Percentiles rank a stretch among this genome's conserved stretches.
Evolutionary conservation across 1,140 invertebrate species (phyloP).

Genomic region (Camponotus pennsylvanicus): DNA sequence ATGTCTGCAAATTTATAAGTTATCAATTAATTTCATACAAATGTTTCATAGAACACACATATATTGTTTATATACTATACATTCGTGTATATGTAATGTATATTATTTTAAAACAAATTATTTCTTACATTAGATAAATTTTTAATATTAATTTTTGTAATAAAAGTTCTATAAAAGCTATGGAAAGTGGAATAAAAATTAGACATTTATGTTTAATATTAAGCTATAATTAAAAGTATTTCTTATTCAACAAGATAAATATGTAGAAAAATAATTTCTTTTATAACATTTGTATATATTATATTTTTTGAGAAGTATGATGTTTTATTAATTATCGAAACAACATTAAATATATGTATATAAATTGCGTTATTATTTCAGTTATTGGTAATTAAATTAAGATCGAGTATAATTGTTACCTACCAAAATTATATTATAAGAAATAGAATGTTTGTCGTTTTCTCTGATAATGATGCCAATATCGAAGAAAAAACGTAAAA

Average conservation of each 20-base stretch:
- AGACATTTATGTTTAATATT: not conserved
- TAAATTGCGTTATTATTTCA: not conserved
- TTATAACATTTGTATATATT: not conserved
- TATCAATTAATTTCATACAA: no score
- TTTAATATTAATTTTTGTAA: no score
- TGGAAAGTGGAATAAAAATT: not conserved
- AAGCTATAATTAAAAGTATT: not conserved
- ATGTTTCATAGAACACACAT: no score
- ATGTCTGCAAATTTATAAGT: no score
- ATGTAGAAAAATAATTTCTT: not conserved
- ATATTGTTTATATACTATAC: no score
- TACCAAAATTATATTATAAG: no score
- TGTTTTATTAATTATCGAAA: not conserved
- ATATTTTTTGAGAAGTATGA: not conserved
- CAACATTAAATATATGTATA: not conserved
- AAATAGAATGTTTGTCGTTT: no score
- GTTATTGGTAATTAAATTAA: not conserved
- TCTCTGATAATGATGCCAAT: no score
- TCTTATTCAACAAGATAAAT: not conserved
- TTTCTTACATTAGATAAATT: no score
- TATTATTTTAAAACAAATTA: no score
- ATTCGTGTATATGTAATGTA: no score
- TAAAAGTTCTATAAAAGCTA: no score
- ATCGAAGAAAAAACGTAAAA: not conserved
- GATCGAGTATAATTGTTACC: not conserved